Base-by-base conservation (phyloP, 2,888 invertebrate genomes). In the Lacanobia wlatinum region DNA sequence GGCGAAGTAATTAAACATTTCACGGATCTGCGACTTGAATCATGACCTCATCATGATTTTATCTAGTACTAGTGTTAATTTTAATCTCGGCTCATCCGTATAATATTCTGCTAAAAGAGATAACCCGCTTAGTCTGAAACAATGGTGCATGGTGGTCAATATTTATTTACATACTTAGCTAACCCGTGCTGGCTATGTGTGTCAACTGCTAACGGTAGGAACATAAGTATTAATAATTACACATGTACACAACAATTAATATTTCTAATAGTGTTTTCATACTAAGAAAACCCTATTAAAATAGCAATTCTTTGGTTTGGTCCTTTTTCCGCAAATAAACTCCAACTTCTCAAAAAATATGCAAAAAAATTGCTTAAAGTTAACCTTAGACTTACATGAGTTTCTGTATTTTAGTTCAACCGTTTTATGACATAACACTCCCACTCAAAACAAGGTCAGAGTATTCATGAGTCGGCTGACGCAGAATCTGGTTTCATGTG, bases 401-500 rank as follows among this genome's bases (percentile, higher is more conserved):
- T 70, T 52, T 67, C 34, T 71, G 59, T 76, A 52, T 78, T 72
- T 81, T 63, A 70, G 61, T 70, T 73, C 21, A 72, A 82, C 67
- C 52, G 63, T 80, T 83, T 73, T 69, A 76, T 80, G 72, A 76
- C 78, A 77, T 76, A 80, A 83, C 76, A 83, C 76, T 73, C 63
- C 83, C 78, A 84, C 82, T 71, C 62, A 71, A 75, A 85, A 83
- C 80, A 81, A 85, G 83, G 82, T 81, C 76, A 74, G 65, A 77
- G 75, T 81, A 84, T 81, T 79, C 70, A 72, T 78, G 69, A 81
- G 70, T 66, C 66, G 76, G 58, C 61, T 78, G 85, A 77, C 78
- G 83, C 75, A 83, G 84, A 84, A 84, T 84, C 81, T 79, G 70
- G 79, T 78, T 81, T 79, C 82, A 79, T 79, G 72, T 82, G 79